Evolutionary conservation across 2,113 vertebrate species (phyloP).

Genomic region (Cyanistes caeruleus): DNA sequence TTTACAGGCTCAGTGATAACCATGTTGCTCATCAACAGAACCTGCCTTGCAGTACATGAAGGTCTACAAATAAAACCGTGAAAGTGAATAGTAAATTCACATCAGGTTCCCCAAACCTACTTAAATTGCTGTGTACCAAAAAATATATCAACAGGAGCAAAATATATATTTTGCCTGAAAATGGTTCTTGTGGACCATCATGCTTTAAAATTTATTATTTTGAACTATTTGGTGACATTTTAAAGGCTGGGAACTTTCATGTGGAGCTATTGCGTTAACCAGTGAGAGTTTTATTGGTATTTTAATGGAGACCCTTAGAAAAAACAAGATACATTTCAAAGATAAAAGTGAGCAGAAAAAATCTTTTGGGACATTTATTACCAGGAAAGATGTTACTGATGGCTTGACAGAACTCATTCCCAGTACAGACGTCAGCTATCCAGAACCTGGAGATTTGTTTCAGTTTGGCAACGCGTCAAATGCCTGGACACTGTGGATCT

Average conservation of each 20-base stretch:
- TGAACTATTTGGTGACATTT: neutral
- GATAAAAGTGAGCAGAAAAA: neutral
- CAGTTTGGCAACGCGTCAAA: neutral
- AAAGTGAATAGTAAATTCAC: neutral
- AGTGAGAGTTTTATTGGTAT: neutral
- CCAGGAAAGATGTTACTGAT: neutral
- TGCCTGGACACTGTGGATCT: accelerated
- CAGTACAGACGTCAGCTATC: neutral
- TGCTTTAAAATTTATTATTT: neutral
- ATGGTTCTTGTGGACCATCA: neutral
- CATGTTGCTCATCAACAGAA: neutral
- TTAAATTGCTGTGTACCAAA: neutral
- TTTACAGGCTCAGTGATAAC: neutral
- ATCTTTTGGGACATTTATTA: neutral
- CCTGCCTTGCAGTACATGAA: neutral
- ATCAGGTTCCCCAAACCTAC: neutral
- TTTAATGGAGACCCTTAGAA: neutral
- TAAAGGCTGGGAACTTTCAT: neutral
- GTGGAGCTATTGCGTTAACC: neutral
- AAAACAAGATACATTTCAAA: neutral
- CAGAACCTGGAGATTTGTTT: neutral
- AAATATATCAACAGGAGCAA: neutral
- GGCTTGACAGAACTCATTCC: neutral
- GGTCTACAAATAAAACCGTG: neutral
- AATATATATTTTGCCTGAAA: neutral